Percentiles rank a stretch among this genome's conserved stretches.
These are phyloP conservation scores for Tethea ocularis DNA, from an alignment of 2,888 invertebrate genomes.

Conservation along the genomic window DNA sequence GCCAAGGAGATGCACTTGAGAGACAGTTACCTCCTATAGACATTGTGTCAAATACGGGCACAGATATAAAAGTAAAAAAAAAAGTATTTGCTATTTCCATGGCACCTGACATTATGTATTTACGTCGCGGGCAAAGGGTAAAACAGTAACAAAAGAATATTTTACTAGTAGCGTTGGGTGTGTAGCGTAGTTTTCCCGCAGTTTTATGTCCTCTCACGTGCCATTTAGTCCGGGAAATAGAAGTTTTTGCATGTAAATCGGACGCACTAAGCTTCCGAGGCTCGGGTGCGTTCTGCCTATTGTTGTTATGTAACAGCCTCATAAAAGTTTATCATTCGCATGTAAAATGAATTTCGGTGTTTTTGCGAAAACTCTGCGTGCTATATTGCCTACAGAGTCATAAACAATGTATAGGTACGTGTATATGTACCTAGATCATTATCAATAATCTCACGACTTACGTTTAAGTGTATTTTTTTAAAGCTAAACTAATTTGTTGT, in stretches of 20 bases:
- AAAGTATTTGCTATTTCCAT: neutral
- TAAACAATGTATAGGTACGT: neutral
- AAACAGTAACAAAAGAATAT: slow-evolving; percentile 55
- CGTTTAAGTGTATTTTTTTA: no score
- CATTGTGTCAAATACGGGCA: no score
- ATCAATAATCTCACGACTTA: no score
- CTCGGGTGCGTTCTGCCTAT: slow-evolving; percentile 68
- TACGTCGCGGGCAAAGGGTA: slow-evolving; percentile 46
- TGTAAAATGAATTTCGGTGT: slow-evolving; percentile 56
- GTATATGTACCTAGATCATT: no score
- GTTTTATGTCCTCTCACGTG: slow-evolving; percentile 82
- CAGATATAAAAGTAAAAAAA: no score
- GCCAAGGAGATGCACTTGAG: no score
- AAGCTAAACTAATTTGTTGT: no score
- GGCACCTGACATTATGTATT: slow-evolving; percentile 12
- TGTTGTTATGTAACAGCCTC: slow-evolving; percentile 72
- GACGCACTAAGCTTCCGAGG: slow-evolving; percentile 75
- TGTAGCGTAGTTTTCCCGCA: slow-evolving; percentile 70
- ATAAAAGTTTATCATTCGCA: slow-evolving; percentile 79
- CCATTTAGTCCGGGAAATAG: slow-evolving; percentile 82
- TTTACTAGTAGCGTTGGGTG: slow-evolving; percentile 47
- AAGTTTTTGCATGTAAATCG: slow-evolving; percentile 83
- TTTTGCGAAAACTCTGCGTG: slow-evolving; percentile 37
- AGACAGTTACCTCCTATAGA: no score
- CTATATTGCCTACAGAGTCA: neutral